Conservation (phyloP, 1,140 invertebrate species). For the Drosophila pseudoananassae region DNA sequence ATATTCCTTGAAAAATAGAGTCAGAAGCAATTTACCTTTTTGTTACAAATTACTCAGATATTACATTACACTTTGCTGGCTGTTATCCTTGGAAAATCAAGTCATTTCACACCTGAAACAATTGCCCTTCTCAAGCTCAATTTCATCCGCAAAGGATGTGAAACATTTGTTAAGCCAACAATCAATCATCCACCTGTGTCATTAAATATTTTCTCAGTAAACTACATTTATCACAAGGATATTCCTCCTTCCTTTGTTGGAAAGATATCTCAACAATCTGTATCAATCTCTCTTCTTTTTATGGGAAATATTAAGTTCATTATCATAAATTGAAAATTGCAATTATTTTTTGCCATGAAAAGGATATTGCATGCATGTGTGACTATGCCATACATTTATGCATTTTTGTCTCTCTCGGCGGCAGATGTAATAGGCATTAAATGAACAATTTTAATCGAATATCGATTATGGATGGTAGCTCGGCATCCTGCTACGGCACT, state of each 20-base stretch:
- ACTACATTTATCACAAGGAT: neutral
- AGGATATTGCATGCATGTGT: conserved; percentile 12
- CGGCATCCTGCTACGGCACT: conserved; percentile 34
- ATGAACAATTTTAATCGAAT: conserved; percentile 55
- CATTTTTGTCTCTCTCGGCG: neutral
- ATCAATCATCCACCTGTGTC: conserved; percentile 29
- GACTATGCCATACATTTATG: neutral
- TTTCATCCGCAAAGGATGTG: conserved; percentile 16
- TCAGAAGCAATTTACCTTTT: too few relatives aligned
- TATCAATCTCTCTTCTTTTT: conserved; percentile 13
- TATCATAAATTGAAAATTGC: conserved; percentile 37
- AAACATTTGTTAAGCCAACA: conserved; percentile 19
- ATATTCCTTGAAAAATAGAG: neutral
- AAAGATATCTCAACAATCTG: conserved; percentile 14
- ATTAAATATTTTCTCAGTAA: conserved; percentile 1
- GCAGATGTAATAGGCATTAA: conserved; percentile 33
- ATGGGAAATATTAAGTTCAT: conserved; percentile 31
- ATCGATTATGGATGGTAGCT: conserved; percentile 47
- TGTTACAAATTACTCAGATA: too few relatives aligned
- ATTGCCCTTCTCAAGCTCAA: conserved; percentile 28
- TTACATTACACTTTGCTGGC: neutral
- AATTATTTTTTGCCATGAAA: conserved; percentile 36
- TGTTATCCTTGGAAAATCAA: conserved; percentile 4
- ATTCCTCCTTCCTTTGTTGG: neutral
- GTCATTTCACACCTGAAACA: conserved; percentile 6